Base-by-base conservation (phyloP, 1,140 invertebrate species). In the Bemisia tabaci region DNA sequence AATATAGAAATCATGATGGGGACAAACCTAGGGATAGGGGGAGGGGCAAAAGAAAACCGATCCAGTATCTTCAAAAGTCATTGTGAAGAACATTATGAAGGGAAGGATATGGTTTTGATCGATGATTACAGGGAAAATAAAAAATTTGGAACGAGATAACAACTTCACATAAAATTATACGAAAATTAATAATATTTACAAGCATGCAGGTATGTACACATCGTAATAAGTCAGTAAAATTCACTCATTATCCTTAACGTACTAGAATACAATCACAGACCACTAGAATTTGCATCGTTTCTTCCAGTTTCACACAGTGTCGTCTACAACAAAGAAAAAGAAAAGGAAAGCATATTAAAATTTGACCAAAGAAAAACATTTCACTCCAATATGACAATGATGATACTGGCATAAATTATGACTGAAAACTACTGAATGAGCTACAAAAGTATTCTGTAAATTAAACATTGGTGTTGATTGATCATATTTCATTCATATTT, bases 111-210 rank as follows among this genome's bases (percentile, higher is more conserved):
- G 33, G 33, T 48, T 48, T 9, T 17, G 17, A n/a, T n/a, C n/a
- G n/a, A n/a, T n/a, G n/a, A n/a, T n/a, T n/a, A n/a, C n/a, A 48
- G 17, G 5, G 33, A 17, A 48, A 48, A 48, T 48, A 5, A 48
- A 48, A 48, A 48, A 9, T 48, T 48, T 48, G 33, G 33, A 48
- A 48, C 5, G 33, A 48, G 17, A 9, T 48, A 48, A 48, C 33
- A 48, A 48, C 17, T 48, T 48, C 33, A 48, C 5, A 48, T 48
- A 48, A 48, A 9, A 48, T 17, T 5, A 48, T 48, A 17, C 33
- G 33, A 48, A 48, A 48, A 48, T 48, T 48, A 48, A 48, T 48
- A 48, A 48, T 48, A 48, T 48, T 48, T 48, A 48, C 33, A 48
- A 9, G 5, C 33, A 48, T 9, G 33, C 33, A 48, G 33, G 33